Evolutionary conservation across 2,113 vertebrate genomes (phyloP).

Genomic region (Ardeotis arabs): DNA sequence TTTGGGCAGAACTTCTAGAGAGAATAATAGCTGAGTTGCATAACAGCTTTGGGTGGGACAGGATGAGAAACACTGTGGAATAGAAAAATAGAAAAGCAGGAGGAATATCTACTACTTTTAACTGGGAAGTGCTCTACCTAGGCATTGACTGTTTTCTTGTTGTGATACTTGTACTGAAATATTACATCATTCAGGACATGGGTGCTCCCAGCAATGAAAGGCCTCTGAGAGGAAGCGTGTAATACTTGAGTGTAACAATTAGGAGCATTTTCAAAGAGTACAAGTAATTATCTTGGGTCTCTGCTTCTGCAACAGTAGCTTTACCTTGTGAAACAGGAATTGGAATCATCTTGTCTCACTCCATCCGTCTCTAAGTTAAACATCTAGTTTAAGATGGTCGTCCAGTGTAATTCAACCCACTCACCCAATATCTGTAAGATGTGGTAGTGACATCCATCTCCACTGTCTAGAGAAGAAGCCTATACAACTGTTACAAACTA

Average conservation of each 20-base stretch:
- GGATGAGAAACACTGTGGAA: background rate
- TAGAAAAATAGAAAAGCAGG: background rate
- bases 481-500: background rate
- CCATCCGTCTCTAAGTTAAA: background rate
- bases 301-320: background rate
- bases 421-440: background rate
- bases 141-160: background rate
- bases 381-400: background rate
- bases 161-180: background rate
- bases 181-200: background rate
- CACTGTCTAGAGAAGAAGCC: background rate
- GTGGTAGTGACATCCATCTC: background rate
- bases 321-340: background rate
- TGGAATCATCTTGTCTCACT: background rate
- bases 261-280: background rate
- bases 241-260: background rate
- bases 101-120: background rate
- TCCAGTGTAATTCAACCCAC: background rate
- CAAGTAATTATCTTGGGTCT: background rate
- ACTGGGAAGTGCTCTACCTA: background rate
- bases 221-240: background rate
- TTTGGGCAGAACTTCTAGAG: background rate
- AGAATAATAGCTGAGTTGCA: background rate
- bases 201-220: background rate
- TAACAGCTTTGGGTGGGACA: background rate